Evolutionary conservation across 2,797 vertebrate species (phyloP).

Genomic region (Gila robusta): DNA sequence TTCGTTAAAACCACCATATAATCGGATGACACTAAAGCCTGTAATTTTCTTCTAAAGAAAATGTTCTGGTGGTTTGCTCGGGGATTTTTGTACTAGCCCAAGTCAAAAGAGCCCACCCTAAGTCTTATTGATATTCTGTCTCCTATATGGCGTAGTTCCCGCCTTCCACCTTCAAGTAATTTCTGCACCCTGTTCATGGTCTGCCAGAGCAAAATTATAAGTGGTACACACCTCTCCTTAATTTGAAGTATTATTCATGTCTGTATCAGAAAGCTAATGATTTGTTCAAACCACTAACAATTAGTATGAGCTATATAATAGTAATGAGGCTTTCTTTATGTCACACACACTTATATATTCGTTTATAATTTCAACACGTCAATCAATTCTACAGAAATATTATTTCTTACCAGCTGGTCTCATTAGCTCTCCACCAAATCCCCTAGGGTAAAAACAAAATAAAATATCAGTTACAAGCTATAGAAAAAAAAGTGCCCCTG

Average conservation of each 20-base stretch:
- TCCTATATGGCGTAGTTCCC: background rate
- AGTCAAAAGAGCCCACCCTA: background rate
- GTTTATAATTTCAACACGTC: background rate
- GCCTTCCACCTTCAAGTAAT: background rate
- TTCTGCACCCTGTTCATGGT: conserved; percentile 6
- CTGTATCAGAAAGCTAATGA: background rate
- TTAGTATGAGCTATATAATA: background rate
- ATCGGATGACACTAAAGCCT: background rate
- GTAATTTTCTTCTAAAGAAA: background rate
- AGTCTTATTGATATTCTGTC: background rate
- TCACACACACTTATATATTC: background rate
- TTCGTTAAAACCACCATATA: background rate
- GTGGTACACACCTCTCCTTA: background rate
- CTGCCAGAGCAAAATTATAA: conserved; percentile 3
- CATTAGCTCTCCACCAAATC: conserved; percentile 94
- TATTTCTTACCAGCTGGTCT: conserved; percentile 85
- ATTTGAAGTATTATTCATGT: background rate
- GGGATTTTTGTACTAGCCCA: background rate
- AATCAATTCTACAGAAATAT: background rate
- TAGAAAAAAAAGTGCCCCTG: background rate
- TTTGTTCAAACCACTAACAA: background rate
- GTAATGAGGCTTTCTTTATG: background rate
- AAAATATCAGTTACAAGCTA: conserved; percentile 20
- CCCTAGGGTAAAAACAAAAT: conserved; percentile 76
- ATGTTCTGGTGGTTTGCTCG: background rate